Percentiles rank a stretch among this genome's conserved stretches.
phyloP scores from a whole-genome alignment of 2,797 vertebrate species.

The Leucoraja ocellata region DNA sequence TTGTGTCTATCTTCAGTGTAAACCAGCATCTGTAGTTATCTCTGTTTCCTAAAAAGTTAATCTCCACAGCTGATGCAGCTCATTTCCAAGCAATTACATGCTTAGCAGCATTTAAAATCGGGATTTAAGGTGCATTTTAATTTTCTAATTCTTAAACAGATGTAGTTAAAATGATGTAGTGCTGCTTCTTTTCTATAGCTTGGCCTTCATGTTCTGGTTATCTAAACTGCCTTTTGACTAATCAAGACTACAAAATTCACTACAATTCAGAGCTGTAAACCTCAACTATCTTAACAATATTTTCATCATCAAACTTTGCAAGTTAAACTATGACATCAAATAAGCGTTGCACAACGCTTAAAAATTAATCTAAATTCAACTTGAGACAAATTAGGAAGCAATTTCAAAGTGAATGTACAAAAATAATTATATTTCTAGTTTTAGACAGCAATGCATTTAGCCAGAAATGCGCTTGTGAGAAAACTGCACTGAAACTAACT shows the following conservation, averaged over 20 bases:
- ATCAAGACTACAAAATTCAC: background rate
- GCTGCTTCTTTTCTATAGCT: background rate
- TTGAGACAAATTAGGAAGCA: background rate
- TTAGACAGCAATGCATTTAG: background rate
- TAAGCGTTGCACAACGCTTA: background rate
- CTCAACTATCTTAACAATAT: background rate
- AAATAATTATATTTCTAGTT: background rate
- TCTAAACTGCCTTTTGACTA: background rate
- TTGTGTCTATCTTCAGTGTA: no score
- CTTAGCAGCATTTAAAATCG: background rate
- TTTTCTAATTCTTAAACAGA: background rate
- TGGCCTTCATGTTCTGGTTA: background rate
- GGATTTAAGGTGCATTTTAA: background rate
- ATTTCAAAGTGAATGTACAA: slow-evolving; percentile 4
- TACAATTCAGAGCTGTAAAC: background rate
- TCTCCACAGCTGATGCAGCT: background rate
- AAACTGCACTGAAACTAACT: background rate
- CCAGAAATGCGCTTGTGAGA: background rate
- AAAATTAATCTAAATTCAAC: background rate
- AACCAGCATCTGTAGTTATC: no score
- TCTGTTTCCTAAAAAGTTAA: no score
- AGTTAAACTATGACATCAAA: background rate
- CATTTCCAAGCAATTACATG: background rate
- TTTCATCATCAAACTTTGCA: background rate
- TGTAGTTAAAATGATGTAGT: background rate